Evolutionary conservation across 1,140 invertebrate species (phyloP), one percentile per base, ranked within the genome.

Genomic region (Drosophila cardini): DNA sequence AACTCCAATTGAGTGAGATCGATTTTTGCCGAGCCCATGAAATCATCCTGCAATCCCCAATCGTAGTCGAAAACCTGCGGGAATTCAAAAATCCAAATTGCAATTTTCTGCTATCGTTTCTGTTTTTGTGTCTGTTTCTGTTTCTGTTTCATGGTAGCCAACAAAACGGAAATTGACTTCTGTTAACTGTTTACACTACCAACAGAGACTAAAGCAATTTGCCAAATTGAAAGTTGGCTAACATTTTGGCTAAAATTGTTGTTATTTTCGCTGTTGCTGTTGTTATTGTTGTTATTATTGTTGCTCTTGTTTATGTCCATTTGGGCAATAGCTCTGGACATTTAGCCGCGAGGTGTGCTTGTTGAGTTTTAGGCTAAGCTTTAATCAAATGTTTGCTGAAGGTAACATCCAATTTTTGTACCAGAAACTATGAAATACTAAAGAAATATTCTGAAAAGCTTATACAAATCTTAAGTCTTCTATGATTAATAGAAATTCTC

Each of bases 21-120:
- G 67, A 99, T 92, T 50, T 94, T 94, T 2, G 97, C 96, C 53
- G 96, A 95, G 10, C 99, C 99, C 97, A 99, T 99, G 90, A 98
- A 99, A 93, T 99, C 99, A 93, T 99, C 99, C 93, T 97, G 96
- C 50, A 98, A 94, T 30, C 98, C 98, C 96, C 98, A 98, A 91
- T 99, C 99, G 92, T 99, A 99, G 93, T 99, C 98, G 92, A 97
- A 99, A 13, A 99, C 98, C 96, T 97, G 43, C 55, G 55, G 62
- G 62, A 83, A 78, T 71, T 68, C 16, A 56, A 16, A 34, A 16
- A 34, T 34, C 18, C 15, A 5, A 34, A 52, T 52, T 52, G 45
- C 21, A 26, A 26, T 45, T 74, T 75, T 38, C 34, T 5, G 56
- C 9, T n/a, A n/a, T 6, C 21, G 21, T 26, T 26, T 26, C 5